Evolutionary conservation across 1,140 invertebrate species (phyloP).

Genomic region (Zeugodacus cucurbitae): DNA sequence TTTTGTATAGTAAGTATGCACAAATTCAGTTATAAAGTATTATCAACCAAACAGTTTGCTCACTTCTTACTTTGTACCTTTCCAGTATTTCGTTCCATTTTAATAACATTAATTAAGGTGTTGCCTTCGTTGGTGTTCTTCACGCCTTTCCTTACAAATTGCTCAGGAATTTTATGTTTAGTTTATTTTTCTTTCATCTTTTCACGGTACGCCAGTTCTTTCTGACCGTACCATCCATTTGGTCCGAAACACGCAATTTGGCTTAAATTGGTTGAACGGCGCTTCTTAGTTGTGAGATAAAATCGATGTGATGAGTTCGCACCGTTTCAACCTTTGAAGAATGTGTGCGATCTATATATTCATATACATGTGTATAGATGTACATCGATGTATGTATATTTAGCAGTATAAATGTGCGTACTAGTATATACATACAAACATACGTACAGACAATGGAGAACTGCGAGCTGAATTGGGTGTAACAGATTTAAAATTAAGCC

Average conservation of each 20-base stretch:
- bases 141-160: slow-evolving; percentile 67
- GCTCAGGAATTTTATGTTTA: slow-evolving; percentile 65
- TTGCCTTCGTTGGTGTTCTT: slow-evolving; percentile 67
- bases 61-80: not conserved
- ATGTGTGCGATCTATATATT: slow-evolving; percentile 6
- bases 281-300: slow-evolving; percentile 34
- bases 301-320: slow-evolving; percentile 29
- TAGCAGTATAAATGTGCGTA: not conserved
- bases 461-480: not conserved
- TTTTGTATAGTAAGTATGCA: not conserved
- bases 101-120: slow-evolving; percentile 67
- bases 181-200: slow-evolving; percentile 39
- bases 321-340: slow-evolving; percentile 12
- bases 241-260: slow-evolving; percentile 28
- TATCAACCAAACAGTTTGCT: not conserved
- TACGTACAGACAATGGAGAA: not conserved
- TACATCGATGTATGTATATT: not conserved
- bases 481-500: slow-evolving; percentile 33
- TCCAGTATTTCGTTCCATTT: slow-evolving; percentile 59
- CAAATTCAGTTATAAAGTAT: slow-evolving; percentile 28
- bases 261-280: slow-evolving; percentile 37
- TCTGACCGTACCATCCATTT: slow-evolving; percentile 14
- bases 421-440: not conserved
- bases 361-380: not conserved
- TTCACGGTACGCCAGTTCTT: slow-evolving; percentile 15